Conservation (phyloP, 2,888 invertebrate species). For the Limnephilus auricula region DNA sequence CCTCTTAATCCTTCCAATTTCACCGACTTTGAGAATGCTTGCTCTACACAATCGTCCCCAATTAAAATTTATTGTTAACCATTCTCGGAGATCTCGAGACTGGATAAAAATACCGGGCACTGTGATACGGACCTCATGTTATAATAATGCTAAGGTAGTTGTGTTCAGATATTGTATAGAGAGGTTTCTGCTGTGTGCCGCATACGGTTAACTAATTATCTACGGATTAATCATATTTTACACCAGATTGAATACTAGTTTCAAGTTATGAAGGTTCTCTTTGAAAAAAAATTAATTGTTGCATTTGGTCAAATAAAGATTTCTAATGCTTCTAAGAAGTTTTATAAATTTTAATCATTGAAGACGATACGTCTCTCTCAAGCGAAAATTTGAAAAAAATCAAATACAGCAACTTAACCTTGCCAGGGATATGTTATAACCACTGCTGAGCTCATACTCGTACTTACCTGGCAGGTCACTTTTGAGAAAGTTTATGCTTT, state of each 20-base stretch:
- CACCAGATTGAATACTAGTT: neutral
- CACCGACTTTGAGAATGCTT: neutral
- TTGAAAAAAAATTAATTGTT: neutral
- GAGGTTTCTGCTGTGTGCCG: no score
- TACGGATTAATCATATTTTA: neutral
- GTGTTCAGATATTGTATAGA: neutral
- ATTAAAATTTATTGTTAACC: slow-evolving; percentile 65
- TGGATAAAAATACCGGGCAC: slow-evolving; percentile 41
- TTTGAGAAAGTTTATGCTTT: no score
- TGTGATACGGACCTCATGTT: slow-evolving; percentile 13
- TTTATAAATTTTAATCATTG: no score
- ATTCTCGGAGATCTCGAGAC: slow-evolving; percentile 46
- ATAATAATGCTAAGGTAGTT: neutral
- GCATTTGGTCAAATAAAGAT: neutral
- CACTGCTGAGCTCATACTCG: no score
- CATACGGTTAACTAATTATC: neutral
- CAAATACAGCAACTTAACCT: no score
- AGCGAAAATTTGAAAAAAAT: no score
- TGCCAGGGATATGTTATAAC: no score
- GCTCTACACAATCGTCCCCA: slow-evolving; percentile 58
- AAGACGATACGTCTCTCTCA: no score
- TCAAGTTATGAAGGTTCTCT: neutral
- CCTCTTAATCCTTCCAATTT: neutral
- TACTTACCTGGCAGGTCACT: no score
- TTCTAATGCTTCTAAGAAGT: neutral